A percentile compares a stretch with the other conserved stretches of the same genome.
phyloP scores from a whole-genome alignment of 2,797 vertebrate species.

The Clangula hyemalis region DNA sequence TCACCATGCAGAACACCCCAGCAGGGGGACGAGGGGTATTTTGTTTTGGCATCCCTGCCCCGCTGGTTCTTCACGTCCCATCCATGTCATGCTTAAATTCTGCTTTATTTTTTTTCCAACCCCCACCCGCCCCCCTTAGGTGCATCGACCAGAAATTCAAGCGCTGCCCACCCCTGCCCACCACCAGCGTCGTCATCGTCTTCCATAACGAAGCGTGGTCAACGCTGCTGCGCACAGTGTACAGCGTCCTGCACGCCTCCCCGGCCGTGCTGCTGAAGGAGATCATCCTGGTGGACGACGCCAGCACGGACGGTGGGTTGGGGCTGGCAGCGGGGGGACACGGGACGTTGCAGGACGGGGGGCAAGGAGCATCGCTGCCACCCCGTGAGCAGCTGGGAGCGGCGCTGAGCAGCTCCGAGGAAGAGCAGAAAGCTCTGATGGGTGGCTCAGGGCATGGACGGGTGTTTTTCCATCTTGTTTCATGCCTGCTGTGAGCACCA shows the following conservation, averaged over 20 bases:
- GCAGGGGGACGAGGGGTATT: not conserved
- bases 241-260: conserved; percentile 89
- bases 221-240: conserved; percentile 91
- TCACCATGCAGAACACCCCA: conserved; percentile 31
- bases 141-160: conserved; percentile 90
- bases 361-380: fast-evolving
- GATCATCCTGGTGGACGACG: conserved; percentile 93
- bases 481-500: fast-evolving
- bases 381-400: not conserved
- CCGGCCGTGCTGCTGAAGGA: conserved; percentile 89
- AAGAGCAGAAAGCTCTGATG: not conserved
- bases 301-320: conserved; percentile 86
- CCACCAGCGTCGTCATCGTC: conserved; percentile 92
- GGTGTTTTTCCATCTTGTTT: fast-evolving
- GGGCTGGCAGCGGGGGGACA: not conserved
- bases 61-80: not conserved
- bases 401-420: fast-evolving
- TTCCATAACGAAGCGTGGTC: conserved; percentile 98
- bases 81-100: fast-evolving
- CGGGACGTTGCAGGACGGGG: not conserved
- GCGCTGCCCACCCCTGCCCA: conserved; percentile 87
- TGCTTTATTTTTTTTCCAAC: not conserved
- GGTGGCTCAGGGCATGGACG: not conserved
- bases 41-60: fast-evolving
- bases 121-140: conserved; percentile 66